phyloP scores from a whole-genome alignment of 1,140 invertebrate species.

The Riptortus pedestris region DNA sequence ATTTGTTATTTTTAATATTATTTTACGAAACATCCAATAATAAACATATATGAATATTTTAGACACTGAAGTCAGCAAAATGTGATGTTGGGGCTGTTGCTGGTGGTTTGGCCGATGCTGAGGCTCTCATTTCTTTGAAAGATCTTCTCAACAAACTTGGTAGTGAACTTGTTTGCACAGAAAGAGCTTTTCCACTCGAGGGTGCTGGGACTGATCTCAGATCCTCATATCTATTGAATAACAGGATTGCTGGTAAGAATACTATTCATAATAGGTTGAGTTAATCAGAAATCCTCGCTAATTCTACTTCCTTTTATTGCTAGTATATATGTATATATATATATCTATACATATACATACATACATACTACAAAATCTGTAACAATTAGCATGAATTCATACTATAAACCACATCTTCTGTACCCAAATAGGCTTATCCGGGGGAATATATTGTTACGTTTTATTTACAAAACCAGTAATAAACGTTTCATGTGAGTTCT shows the following conservation, averaged over 20 bases:
- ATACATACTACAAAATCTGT: not conserved
- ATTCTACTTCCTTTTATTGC: too few species aligned
- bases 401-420: too few species aligned
- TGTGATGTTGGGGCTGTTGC: conserved; percentile 65
- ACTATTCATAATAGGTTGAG: too few species aligned
- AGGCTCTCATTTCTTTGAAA: conserved; percentile 83
- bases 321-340: too few species aligned
- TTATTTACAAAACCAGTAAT: too few species aligned
- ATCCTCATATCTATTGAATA: conserved; percentile 85
- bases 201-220: conserved; percentile 81
- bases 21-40: too few species aligned
- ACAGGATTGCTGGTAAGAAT: conserved; percentile 60
- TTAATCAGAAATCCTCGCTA: conserved; percentile 7
- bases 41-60: too few species aligned
- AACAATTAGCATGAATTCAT: not conserved
- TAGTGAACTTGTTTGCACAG: conserved; percentile 77
- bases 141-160: conserved; percentile 85
- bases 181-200: conserved; percentile 74
- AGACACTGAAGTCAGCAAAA: conserved; percentile 37
- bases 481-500: too few species aligned
- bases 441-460: too few species aligned
- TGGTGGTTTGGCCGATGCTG: conserved; percentile 84
- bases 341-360: too few species aligned
- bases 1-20: too few species aligned
- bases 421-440: too few species aligned